A percentile compares a stretch with the other conserved stretches of the same genome.
phyloP scores from a whole-genome alignment of 2,113 vertebrate species.

The Indri indri region DNA sequence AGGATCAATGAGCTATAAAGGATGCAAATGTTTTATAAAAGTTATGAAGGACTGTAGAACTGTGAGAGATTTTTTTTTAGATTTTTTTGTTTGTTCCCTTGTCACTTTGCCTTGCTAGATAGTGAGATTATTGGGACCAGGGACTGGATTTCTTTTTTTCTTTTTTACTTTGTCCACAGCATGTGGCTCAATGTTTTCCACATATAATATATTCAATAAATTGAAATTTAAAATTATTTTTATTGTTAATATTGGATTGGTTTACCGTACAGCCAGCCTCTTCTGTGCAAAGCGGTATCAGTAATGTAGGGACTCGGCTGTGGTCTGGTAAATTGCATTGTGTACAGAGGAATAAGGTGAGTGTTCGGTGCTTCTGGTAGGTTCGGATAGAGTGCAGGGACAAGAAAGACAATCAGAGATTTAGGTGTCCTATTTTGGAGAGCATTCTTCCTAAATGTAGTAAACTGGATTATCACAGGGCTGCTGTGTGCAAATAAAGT shows the following conservation, averaged over 20 bases:
- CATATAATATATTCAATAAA: not conserved
- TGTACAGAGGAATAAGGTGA: not conserved
- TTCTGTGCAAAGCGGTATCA: not conserved
- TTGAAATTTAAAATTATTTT: slow-evolving; percentile 41
- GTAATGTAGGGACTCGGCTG: not conserved
- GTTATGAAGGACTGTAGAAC: not conserved
- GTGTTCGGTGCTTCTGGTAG: not conserved
- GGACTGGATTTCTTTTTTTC: not conserved
- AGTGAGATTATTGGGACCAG: not conserved
- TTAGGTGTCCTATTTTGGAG: not conserved
- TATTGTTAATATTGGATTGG: not conserved
- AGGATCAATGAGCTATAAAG: not conserved
- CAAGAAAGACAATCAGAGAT: not conserved
- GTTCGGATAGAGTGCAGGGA: not conserved
- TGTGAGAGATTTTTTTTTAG: not conserved
- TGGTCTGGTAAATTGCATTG: not conserved
- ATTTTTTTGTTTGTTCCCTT: not conserved
- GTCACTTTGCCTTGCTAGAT: not conserved
- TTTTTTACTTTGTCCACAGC: not conserved
- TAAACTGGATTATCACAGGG: not conserved
- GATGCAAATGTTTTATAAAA: not conserved
- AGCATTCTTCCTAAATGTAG: not conserved
- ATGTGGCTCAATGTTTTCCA: not conserved
- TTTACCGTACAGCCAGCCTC: not conserved
- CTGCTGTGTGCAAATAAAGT: not conserved